Evolutionary conservation across 2,888 invertebrate genomes (phyloP), one percentile per base, ranked within the genome.

Genomic region (Pseudeuparius sepicola): DNA sequence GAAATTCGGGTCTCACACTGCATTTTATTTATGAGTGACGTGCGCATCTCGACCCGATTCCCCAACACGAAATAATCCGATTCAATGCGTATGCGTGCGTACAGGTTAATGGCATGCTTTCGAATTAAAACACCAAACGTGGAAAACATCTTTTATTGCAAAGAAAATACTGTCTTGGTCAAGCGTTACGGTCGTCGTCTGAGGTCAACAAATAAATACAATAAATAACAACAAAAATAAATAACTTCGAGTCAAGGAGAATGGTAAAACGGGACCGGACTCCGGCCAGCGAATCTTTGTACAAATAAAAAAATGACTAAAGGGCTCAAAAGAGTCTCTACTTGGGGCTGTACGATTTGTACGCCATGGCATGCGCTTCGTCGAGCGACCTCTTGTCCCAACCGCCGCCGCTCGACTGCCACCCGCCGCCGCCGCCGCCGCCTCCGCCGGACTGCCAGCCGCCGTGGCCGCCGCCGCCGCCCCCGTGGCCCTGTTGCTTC

Each of bases 381-480:
- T 65, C 61, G 34, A 73, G 59, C 0, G 78, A 71, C 34, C 85
- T 68, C 43, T 82, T 68, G 56, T 85, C 85, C 80, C 81, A 82
- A 31, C 77, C 76, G 24, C 73, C 72, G 23, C 73, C 72, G 1
- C 55, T 53, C 42, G 60, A 45, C 43, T 62, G 46, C 55, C 32
- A 34, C 9, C 66, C 7, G 25, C 48, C 43, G 32, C 77, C 75
- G 23, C 72, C 71, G 1, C 55, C 53, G 13, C 46, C 46, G 24
- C 47, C 45, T 10, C 67, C 43, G 29, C 46, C 50, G 45, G 47
- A 49, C 37, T 51, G 66, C 60, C 71, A 70, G 4, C 75, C 71
- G 9, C 64, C 63, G 16, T 58, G 54, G 26, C 59, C 54, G 25
- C 67, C 66, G 13, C 38, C 49, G 53, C 43, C 56, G 14, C 61